Evolutionary conservation across 2,113 vertebrate species (phyloP).

Genomic region (Cyphomyrus plagiostoma): DNA sequence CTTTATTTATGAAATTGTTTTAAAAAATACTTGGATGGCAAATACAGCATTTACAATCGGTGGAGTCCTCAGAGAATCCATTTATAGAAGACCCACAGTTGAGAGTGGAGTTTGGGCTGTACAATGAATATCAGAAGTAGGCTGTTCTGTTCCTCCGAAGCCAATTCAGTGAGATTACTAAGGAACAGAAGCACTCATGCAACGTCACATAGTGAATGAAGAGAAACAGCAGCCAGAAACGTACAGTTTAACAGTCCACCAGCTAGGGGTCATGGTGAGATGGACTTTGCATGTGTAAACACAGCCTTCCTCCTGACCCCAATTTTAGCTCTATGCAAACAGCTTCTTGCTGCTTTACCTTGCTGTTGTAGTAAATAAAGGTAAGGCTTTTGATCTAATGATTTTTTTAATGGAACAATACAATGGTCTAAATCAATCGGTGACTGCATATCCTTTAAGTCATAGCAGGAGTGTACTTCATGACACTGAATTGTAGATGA

Average conservation of each 20-base stretch:
- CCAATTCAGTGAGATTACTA: not conserved
- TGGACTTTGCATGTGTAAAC: not conserved
- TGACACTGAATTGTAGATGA: not conserved
- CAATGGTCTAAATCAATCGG: not conserved
- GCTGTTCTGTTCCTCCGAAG: not conserved
- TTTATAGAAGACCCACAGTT: not conserved
- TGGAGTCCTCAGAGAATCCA: not conserved
- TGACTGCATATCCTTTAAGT: not conserved
- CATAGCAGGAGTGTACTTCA: not conserved
- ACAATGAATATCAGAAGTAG: not conserved
- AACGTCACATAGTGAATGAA: not conserved
- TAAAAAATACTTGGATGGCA: not conserved
- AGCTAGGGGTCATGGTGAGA: not conserved
- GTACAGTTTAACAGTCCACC: not conserved
- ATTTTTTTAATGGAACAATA: not conserved
- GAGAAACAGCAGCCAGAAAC: not conserved
- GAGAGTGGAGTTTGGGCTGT: not conserved
- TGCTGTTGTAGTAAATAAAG: not conserved
- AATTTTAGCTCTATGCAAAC: not conserved
- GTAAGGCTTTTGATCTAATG: not conserved
- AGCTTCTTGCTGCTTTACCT: not conserved
- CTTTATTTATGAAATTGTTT: not conserved
- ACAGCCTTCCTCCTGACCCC: not conserved
- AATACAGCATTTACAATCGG: not conserved
- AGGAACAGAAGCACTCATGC: not conserved